These are phyloP conservation scores for Pantala flavescens DNA, from an alignment of 1,140 invertebrate species.

Conservation along the genomic window DNA sequence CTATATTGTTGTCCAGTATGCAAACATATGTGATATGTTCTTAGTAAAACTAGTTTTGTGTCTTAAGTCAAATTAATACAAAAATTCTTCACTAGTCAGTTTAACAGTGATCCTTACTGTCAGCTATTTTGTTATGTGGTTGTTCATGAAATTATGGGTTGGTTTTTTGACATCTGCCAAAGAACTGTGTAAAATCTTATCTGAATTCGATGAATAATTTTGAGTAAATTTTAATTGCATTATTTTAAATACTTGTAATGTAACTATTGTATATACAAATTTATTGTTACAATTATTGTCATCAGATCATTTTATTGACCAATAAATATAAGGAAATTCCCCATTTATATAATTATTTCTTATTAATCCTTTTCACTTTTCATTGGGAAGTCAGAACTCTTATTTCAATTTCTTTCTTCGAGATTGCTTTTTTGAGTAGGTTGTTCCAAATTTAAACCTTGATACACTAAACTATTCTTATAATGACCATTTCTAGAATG, in stretches of 20 bases:
- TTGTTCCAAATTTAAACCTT: too few relatives aligned
- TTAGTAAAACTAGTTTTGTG: neutral
- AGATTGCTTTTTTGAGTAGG: too few relatives aligned
- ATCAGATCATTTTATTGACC: neutral
- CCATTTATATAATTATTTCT: neutral
- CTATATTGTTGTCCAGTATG: neutral
- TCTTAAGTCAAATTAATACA: neutral
- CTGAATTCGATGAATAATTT: neutral
- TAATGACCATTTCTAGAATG: too few relatives aligned
- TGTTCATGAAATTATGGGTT: neutral
- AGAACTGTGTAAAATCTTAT: neutral
- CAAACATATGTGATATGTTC: conserved; percentile 2
- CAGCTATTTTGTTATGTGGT: conserved; percentile 2
- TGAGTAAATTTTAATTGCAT: neutral
- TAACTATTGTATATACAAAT: conserved; percentile 4
- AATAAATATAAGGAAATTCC: neutral
- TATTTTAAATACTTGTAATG: conserved; percentile 1
- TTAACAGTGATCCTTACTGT: conserved; percentile 1
- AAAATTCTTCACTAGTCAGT: neutral
- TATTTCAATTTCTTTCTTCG: too few relatives aligned
- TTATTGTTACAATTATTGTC: neutral
- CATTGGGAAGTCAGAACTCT: too few relatives aligned
- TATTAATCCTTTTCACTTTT: too few relatives aligned
- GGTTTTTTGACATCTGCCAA: neutral
- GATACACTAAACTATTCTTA: too few relatives aligned